Evolutionary conservation across 2,888 invertebrate species (phyloP).

Genomic region (Galerucella nymphaeae): DNA sequence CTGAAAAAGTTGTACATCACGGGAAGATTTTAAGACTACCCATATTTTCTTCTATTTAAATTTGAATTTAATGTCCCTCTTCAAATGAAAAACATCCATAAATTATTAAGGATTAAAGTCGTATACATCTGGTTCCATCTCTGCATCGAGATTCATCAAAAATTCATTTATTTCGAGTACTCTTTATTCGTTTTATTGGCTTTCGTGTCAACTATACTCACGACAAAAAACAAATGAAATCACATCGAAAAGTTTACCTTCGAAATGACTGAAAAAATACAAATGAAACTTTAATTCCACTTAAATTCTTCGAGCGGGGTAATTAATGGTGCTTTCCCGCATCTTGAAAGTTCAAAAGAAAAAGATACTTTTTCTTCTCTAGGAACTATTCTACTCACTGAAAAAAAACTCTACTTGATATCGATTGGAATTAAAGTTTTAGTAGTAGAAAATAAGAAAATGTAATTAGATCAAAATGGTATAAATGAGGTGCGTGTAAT

Average conservation of each 20-base stretch:
- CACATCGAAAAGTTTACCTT: constrained; percentile 23
- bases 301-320: constrained; percentile 21
- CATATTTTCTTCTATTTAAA: too few relatives aligned
- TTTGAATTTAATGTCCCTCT: background rate
- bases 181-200: background rate
- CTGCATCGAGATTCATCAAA: background rate
- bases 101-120: background rate
- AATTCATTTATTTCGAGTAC: background rate
- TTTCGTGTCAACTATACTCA: constrained; percentile 17
- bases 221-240: constrained; percentile 12
- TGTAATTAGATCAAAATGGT: too few relatives aligned
- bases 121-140: background rate
- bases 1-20: too few relatives aligned
- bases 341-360: constrained; percentile 8
- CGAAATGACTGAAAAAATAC: constrained; percentile 15
- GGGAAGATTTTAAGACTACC: too few relatives aligned
- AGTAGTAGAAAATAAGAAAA: too few relatives aligned
- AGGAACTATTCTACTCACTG: background rate
- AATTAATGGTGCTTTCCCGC: constrained; percentile 27
- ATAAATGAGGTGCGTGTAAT: too few relatives aligned
- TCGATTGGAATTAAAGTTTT: too few relatives aligned
- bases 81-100: background rate
- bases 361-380: background rate
- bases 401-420: too few relatives aligned
- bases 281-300: constrained; percentile 23